These are phyloP conservation scores for Archilochus colubris DNA, from an alignment of 2,113 vertebrate species.

Conservation along the genomic window DNA sequence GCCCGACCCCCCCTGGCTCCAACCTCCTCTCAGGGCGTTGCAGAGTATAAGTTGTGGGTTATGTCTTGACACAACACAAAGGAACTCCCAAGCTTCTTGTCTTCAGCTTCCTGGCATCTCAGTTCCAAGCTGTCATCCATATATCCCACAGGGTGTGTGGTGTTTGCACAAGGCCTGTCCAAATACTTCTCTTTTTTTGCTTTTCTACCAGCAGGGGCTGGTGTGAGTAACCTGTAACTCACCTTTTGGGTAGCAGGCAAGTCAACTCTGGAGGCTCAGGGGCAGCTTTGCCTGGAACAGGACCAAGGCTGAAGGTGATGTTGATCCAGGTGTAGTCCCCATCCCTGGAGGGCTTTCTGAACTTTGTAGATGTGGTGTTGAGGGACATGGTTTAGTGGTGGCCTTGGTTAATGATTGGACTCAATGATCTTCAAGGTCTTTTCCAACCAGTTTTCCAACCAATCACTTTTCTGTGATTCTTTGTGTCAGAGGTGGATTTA, in stretches of 20 bases:
- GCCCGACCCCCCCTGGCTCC: too few species aligned
- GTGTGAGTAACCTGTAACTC: neutral
- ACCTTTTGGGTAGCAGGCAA: neutral
- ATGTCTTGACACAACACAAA: neutral
- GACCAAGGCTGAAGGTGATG: neutral
- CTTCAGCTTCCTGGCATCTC: neutral
- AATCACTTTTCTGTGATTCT: too few species aligned
- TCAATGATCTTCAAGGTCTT: too few species aligned
- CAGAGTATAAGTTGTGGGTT: neutral
- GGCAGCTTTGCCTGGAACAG: neutral
- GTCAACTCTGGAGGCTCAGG: neutral
- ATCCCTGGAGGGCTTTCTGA: too few species aligned
- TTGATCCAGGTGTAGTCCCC: too few species aligned
- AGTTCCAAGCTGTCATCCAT: neutral
- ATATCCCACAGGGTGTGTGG: fast-evolving
- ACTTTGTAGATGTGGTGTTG: too few species aligned
- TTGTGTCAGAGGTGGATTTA: neutral
- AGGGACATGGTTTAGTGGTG: too few species aligned
- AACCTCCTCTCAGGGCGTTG: too few species aligned
- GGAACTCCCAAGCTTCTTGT: neutral
- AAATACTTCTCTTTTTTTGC: neutral
- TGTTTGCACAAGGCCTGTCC: neutral
- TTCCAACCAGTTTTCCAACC: too few species aligned
- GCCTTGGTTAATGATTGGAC: too few species aligned
- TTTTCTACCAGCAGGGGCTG: neutral